Percentiles rank a stretch among this genome's conserved stretches.
phyloP scores from a whole-genome alignment of 2,888 invertebrate genomes.

The Rotaria sp. region DNA sequence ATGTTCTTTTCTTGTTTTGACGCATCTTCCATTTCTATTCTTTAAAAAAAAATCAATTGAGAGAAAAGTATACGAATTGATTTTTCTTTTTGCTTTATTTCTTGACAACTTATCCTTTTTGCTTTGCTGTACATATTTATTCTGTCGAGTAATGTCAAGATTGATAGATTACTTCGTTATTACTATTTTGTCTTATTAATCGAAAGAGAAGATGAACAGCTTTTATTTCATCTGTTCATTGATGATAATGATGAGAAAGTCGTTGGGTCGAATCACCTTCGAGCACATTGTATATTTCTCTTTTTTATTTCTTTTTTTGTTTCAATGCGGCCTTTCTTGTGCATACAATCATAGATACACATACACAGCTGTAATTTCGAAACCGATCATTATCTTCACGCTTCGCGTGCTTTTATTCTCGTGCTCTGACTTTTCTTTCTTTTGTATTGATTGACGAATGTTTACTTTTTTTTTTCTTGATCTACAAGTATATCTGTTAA shows the following conservation, averaged over 20 bases:
- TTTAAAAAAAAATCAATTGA: neutral
- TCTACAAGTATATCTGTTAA: constrained; percentile 6
- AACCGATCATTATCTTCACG: constrained; percentile 32
- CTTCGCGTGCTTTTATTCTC: neutral
- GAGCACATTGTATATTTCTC: neutral
- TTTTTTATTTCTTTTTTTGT: neutral
- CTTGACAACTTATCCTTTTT: neutral
- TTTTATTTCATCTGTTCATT: neutral
- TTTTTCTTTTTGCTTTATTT: neutral
- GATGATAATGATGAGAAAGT: constrained; percentile 29
- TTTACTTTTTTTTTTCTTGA: constrained; percentile 6
- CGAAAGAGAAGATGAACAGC: neutral
- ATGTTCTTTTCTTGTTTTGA: neutral
- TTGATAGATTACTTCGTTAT: neutral
- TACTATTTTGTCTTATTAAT: neutral
- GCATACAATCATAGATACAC: constrained; percentile 4
- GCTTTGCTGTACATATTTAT: neutral
- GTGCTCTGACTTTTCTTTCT: neutral
- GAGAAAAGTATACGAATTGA: neutral
- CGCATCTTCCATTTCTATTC: neutral
- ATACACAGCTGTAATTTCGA: constrained; percentile 6
- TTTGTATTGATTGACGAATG: neutral
- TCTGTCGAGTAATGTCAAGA: neutral
- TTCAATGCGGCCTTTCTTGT: constrained; percentile 12
- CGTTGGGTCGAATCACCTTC: constrained; percentile 19